Evolutionary conservation across 2,797 vertebrate genomes (phyloP), one percentile per base, ranked within the genome.

Genomic region (Pempheris klunzingeri): DNA sequence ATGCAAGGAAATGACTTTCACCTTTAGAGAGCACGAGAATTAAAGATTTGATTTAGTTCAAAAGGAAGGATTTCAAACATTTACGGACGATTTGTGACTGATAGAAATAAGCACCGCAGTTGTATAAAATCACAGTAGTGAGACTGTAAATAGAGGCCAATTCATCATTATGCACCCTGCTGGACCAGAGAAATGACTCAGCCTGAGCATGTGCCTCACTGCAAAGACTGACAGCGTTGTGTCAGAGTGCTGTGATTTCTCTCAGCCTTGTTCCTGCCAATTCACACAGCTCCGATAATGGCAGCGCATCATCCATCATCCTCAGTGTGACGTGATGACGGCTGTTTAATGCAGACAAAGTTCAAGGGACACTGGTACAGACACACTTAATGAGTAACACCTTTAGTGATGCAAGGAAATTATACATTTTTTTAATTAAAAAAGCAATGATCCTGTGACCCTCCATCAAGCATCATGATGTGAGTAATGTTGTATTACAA

Each of bases 231-330:
- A 71, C 62, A 14, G 26, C 8, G 55, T 22, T 4, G 43, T 26
- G 61, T 73, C 60, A 78, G 22, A 47, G 39, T 15, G 74, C 52
- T 81, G 74, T 10, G 49, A 74, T 68, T 71, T 72, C 61, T 71
- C 66, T 76, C 78, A 59, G 52, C 11, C 60, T 30, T 65, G 63
- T 70, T 81, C 47, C 64, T 63, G 57, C 30, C 62, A 65, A 13
- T 71, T 87, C 78, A 75, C 72, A 73, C 81, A 9, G 50, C 12
- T 34, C 47, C 1, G 59, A 67, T 70, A 73, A 60, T 3, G 11
- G 34, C 66, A 6, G 76, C 1, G 44, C 49, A 6, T 77, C 76
- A 59, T 66, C 71, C 47, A 53, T 87, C 74, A 66, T 38, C 55
- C 53, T 61, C 49, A 28, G 47, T 8, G 44, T 47, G 75, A 60